Evolutionary conservation across 2,888 invertebrate genomes (phyloP).

Genomic region (Alsophila aescularia): DNA sequence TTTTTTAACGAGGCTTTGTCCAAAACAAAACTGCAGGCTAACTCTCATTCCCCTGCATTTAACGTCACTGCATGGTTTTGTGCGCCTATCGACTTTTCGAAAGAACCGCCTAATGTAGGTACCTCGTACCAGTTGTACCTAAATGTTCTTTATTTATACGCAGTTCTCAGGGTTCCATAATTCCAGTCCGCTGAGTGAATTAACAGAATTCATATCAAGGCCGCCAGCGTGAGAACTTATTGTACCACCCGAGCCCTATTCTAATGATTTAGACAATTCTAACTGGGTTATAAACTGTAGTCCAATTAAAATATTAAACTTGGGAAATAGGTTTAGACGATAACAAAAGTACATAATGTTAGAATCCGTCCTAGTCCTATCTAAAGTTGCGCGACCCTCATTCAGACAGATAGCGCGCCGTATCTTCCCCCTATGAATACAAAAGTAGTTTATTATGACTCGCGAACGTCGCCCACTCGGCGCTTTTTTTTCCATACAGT

Average conservation of each 20-base stretch:
- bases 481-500: too few species aligned
- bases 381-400: too few species aligned
- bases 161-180: constrained; percentile 24
- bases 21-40: too few species aligned
- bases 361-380: too few species aligned
- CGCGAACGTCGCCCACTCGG: too few species aligned
- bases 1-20: too few species aligned
- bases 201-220: constrained; percentile 41
- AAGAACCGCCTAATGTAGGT: constrained; percentile 16
- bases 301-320: constrained; percentile 2
- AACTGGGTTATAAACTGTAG: neutral
- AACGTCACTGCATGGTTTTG: neutral
- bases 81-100: neutral
- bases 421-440: too few species aligned
- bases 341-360: too few species aligned
- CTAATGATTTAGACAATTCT: constrained; percentile 5
- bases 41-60: too few species aligned
- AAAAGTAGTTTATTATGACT: too few species aligned
- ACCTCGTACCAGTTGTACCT: too few species aligned
- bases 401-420: too few species aligned
- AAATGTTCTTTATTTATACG: constrained; percentile 14
- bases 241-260: constrained; percentile 24
- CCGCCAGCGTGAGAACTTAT: constrained; percentile 45
- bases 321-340: neutral
- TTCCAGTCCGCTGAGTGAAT: constrained; percentile 38